These are phyloP conservation scores for Timema cristinae DNA, from an alignment of 2,888 invertebrate genomes.

Conservation along the genomic window DNA sequence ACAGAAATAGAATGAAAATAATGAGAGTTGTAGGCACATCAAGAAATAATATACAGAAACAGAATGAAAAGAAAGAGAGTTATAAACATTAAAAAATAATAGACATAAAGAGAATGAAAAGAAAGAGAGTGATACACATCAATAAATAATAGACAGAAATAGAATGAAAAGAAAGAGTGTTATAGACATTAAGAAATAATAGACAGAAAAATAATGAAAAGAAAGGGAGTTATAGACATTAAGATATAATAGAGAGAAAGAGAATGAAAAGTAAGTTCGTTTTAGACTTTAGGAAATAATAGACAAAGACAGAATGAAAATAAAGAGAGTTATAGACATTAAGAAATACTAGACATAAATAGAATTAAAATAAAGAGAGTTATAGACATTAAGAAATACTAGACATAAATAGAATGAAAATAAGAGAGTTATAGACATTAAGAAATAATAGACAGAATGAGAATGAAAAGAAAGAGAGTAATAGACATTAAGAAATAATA, in stretches of 20 bases:
- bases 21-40: no score
- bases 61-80: background rate
- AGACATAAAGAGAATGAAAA: slow-evolving; percentile 1
- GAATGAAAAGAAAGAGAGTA: slow-evolving; percentile 28
- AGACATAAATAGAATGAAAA: background rate
- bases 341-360: slow-evolving; percentile 19
- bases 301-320: slow-evolving; percentile 21
- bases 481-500: background rate
- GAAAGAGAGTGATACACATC: background rate
- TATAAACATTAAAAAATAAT: background rate
- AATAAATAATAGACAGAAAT: background rate
- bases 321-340: slow-evolving; percentile 28
- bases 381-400: background rate
- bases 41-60: background rate
- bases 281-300: background rate
- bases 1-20: no score
- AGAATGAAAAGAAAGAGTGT: background rate
- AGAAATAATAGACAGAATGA: slow-evolving; percentile 9
- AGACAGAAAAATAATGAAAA: background rate
- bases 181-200: background rate
- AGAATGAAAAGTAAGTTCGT: no score
- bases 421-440: background rate
- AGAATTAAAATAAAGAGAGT: slow-evolving; percentile 19
- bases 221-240: background rate
- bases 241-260: background rate